phyloP scores from a whole-genome alignment of 2,888 invertebrate genomes.

The Drosophila greeni region DNA sequence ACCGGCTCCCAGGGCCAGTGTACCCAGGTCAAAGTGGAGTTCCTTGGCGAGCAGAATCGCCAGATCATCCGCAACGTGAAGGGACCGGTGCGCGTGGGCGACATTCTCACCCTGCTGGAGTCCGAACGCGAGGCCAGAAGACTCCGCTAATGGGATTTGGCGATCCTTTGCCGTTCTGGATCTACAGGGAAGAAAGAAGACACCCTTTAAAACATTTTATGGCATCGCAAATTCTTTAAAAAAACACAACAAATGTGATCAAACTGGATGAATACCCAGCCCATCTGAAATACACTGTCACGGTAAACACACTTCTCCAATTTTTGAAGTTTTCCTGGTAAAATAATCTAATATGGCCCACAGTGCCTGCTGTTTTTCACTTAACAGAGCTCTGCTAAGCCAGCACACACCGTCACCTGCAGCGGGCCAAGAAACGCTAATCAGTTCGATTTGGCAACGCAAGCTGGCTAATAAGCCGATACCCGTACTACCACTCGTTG shows the following conservation, averaged over 20 bases:
- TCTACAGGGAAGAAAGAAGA: constrained; percentile 69
- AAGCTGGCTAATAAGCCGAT: constrained; percentile 36
- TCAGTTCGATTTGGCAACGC: constrained; percentile 39
- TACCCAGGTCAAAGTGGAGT: constrained; percentile 99
- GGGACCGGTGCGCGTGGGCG: constrained; percentile 99
- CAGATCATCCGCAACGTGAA: constrained; percentile 99
- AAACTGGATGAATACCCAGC: neutral
- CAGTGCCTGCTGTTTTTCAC: constrained; percentile 14
- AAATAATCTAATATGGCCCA: neutral
- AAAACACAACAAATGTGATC: constrained; percentile 5
- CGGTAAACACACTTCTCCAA: neutral
- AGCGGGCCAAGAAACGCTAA: constrained; percentile 36
- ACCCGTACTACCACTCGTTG: constrained; percentile 17
- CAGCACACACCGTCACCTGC: constrained; percentile 20
- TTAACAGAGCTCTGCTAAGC: constrained; percentile 20
- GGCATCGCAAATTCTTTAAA: neutral
- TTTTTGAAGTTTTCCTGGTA: neutral
- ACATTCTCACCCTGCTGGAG: constrained; percentile 97
- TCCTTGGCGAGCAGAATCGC: constrained; percentile 96
- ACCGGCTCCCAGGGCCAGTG: constrained; percentile 99
- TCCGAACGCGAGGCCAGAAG: constrained; percentile 99
- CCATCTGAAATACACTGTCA: neutral
- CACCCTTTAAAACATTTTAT: constrained; percentile 2
- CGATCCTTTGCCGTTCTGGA: constrained; percentile 82
- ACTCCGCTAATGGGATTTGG: constrained; percentile 85